Percentiles rank a stretch among this genome's conserved stretches.
Conservation (phyloP, 2,888 invertebrate species). For the Cordylochernes scorpioides region DNA sequence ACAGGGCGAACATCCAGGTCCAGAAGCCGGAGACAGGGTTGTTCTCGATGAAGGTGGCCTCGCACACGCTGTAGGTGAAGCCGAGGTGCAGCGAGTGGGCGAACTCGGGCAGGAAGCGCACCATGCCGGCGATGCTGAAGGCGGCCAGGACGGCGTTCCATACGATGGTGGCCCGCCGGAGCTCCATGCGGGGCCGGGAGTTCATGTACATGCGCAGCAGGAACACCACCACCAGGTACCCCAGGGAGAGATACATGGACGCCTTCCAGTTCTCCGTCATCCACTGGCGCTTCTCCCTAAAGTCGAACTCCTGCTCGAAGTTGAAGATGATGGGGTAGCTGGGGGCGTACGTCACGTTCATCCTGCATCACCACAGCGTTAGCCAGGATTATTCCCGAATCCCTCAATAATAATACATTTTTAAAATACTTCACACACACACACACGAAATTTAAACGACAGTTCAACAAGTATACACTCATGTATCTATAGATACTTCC, state of each 20-base stretch:
- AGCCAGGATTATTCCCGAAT: too few relatives aligned
- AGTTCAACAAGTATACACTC: too few relatives aligned
- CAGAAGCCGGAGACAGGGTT: conserved; percentile 84
- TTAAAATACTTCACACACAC: too few relatives aligned
- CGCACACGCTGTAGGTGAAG: conserved; percentile 79
- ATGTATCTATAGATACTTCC: too few relatives aligned
- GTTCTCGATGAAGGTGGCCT: conserved; percentile 65
- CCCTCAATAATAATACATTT: too few relatives aligned
- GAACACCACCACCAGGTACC: neutral
- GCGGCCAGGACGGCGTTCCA: neutral
- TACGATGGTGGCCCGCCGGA: neutral
- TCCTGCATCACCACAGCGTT: too few relatives aligned
- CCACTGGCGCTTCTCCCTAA: conserved; percentile 64
- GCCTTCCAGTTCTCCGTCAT: conserved; percentile 94
- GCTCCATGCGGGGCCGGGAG: neutral
- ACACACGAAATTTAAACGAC: too few relatives aligned
- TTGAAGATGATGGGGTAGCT: conserved; percentile 84
- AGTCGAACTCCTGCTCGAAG: conserved; percentile 79
- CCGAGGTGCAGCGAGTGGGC: conserved; percentile 40
- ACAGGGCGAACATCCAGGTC: conserved; percentile 88
- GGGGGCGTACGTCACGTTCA: too few relatives aligned
- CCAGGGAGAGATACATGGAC: neutral
- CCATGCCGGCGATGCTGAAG: neutral
- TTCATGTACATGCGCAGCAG: neutral
- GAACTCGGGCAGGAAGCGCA: neutral